phyloP scores from a whole-genome alignment of 2,113 vertebrate species.

The Chaetodon auriga region DNA sequence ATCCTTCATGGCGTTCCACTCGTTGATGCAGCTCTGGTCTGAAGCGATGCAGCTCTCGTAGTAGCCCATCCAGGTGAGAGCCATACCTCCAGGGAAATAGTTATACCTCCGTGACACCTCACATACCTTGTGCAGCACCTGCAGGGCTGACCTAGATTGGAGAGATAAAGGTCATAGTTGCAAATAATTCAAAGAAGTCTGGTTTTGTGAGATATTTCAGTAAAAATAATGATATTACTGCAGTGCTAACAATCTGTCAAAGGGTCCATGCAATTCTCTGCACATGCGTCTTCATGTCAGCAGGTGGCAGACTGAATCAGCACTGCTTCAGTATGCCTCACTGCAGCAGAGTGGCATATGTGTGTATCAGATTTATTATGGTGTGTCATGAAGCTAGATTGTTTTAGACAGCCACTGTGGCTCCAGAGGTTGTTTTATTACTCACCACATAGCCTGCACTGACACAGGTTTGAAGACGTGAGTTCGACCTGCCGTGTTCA shows the following conservation, averaged over 20 bases:
- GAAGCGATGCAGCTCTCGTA: conserved; percentile 96
- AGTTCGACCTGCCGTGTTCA: conserved; percentile 93
- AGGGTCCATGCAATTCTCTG: conserved; percentile 14
- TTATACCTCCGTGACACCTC: conserved; percentile 94
- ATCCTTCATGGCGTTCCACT: conserved; percentile 99
- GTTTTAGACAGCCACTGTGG: conserved; percentile 38
- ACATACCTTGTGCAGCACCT: conserved; percentile 96
- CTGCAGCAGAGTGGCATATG: conserved; percentile 28
- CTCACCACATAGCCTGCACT: conserved; percentile 99
- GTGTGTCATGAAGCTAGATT: conserved; percentile 31
- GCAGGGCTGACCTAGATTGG: conserved; percentile 92
- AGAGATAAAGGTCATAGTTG: conserved; percentile 19
- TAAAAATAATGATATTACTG: neutral
- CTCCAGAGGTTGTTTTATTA: conserved; percentile 58
- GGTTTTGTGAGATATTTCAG: neutral
- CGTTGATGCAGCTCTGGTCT: conserved; percentile 97
- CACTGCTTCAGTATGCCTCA: conserved; percentile 24
- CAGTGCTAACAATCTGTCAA: neutral
- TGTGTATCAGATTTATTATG: conserved; percentile 51
- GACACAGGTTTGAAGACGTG: conserved; percentile 98
- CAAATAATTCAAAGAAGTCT: neutral
- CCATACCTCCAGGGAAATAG: conserved; percentile 95
- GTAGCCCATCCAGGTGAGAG: conserved; percentile 95
- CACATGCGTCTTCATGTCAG: conserved; percentile 54
- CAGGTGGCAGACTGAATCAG: conserved; percentile 70